Conservation (phyloP, 1,140 invertebrate species). For the Brachionus sp. region DNA sequence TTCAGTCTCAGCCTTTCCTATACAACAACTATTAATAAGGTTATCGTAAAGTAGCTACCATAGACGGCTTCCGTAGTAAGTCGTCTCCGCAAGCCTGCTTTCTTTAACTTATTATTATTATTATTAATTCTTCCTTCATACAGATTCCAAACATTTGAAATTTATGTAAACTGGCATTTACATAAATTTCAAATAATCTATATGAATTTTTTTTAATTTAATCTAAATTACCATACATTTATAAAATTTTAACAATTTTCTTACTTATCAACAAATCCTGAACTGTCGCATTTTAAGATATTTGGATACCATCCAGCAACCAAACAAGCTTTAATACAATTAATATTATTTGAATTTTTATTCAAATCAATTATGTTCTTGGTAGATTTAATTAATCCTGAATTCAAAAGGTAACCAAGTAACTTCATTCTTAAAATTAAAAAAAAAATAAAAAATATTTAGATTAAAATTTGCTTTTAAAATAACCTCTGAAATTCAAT, state of each 20-base stretch:
- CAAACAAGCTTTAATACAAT: conserved; percentile 82
- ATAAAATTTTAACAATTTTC: conserved; percentile 46
- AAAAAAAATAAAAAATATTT: background rate
- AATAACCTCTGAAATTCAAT: conserved; percentile 64
- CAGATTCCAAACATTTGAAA: no score
- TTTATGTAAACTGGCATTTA: no score
- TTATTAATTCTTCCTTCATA: no score
- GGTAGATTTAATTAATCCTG: conserved; percentile 73
- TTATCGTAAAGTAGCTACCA: no score
- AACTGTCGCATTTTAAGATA: conserved; percentile 68
- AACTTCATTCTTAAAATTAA: conserved; percentile 64
- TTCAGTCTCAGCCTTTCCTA: conserved; percentile 84
- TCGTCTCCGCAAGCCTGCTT: no score
- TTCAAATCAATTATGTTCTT: conserved; percentile 76
- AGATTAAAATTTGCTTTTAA: background rate
- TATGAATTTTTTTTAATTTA: background rate
- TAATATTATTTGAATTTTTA: conserved; percentile 81
- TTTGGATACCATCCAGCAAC: conserved; percentile 82
- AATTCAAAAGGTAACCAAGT: conserved; percentile 76
- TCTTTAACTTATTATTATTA: no score
- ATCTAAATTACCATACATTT: background rate
- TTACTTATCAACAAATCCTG: conserved; percentile 66
- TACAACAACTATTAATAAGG: no score
- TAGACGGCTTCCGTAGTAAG: no score
- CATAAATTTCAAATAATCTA: no score